Base-by-base conservation (phyloP, 2,113 vertebrate species). In the Prionailurus bengalensis region DNA sequence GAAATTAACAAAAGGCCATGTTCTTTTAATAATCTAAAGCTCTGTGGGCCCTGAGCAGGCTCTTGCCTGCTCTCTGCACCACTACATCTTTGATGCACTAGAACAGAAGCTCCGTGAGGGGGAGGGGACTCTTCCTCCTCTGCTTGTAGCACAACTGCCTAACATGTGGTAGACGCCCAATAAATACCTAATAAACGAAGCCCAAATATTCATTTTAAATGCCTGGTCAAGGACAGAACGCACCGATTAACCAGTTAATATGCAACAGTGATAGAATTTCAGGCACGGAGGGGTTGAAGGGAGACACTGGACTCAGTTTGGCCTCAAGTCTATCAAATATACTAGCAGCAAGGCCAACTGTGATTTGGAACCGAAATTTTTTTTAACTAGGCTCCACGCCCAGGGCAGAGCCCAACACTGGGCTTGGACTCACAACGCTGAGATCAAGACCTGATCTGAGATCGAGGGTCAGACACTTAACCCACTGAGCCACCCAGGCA, bases 61-160 rank as follows among this genome's bases (percentile, higher is more conserved):
- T 7, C 66, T n/a, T 27, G 10, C 16, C 82, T 31, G 53, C 70
- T 23, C 55, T 36, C 21, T 61, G 16, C 1, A 31, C 53, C 7
- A 1, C 19, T 29, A 10, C 9, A 31, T 33, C 53, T 21, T 23
- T 4, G 17, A 31, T 0, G 16, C 6, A 13, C 27, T 33, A 39
- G 65, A 61, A 17, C 13, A 3, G 5, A 36, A 71, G 42, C 29
- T 42, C 42, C 2, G 0, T 2, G 12, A 27, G 4, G 7, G 0
- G 13, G 8, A 0, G 13, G 7, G 21, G 3, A 11, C 21, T 85
- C 39, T 3, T 80, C 8, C 29, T 21, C 33, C 33, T 91, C 65
- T 58, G 21, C 45, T 61, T n/a, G 23, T 6, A 48, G n/a, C n/a
- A 63, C 27, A 19, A 42, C 29, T 29, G n/a, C 33, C 51, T 23